Evolutionary conservation across 2,888 invertebrate genomes (phyloP), one percentile per base, ranked within the genome.

Genomic region (Drosophila prolongata): DNA sequence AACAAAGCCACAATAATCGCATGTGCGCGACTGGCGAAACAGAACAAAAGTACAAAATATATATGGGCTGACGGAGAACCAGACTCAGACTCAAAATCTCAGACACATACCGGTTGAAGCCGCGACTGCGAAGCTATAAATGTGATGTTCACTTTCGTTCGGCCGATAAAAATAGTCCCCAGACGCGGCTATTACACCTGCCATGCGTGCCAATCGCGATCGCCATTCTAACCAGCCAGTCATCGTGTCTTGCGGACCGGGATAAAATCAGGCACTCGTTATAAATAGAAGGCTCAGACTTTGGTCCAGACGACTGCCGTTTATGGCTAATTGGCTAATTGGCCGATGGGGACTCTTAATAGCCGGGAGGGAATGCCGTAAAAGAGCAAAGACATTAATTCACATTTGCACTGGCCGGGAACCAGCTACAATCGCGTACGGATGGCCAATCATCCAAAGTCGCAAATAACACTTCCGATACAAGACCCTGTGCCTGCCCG

Each of bases 101-200:
- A 30, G 60, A 16, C 54, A 47, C 38, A 59, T 38, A 62, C 47
- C n/a, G 19, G 70, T 77, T 75, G 42, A 50, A 50, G 58, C 19
- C 27, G 42, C 37, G 54, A 53, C 58, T 62, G 54, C 55, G 61
- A 54, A 69, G 43, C 81, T 64, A 67, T 71, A 47, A 66, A 68
- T 74, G 71, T 82, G 70, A 86, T 77, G 81, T 87, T 83, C 89
- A 83, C 82, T 83, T 83, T 83, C 82, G 76, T 81, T 84, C 54
- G 57, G 62, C 56, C 47, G 79, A 79, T 83, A 80, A 78, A 89
- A 89, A 89, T 84, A 82, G 88, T 81, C 59, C 60, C 56, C 35
- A 60, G 57, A 30, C 78, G n/a, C 57, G 55, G 64, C 38, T 69
- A 60, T 62, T 74, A 75, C 81, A 84, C 78, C 65, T 80, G 71